Evolutionary conservation across 2,113 vertebrate species (phyloP).

Genomic region (Eudyptes chrysolophus): DNA sequence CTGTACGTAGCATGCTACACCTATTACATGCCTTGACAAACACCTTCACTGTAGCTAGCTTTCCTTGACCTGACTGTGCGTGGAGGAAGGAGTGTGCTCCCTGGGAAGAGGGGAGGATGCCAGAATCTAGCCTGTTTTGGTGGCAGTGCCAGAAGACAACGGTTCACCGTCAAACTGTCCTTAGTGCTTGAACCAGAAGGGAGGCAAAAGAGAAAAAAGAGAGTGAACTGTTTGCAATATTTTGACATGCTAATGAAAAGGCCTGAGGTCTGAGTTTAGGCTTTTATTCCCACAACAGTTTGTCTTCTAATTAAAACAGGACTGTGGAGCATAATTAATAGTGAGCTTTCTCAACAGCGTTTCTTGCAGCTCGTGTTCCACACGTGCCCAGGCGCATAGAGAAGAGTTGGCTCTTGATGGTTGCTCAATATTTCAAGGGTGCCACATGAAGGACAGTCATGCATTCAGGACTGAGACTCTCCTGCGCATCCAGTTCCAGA

Average conservation of each 20-base stretch:
- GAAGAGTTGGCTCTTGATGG: background rate
- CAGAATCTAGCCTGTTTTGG: background rate
- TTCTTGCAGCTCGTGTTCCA: background rate
- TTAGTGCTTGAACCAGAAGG: background rate
- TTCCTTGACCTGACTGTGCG: background rate
- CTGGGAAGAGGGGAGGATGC: background rate
- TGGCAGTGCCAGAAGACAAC: background rate
- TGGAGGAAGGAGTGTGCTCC: background rate
- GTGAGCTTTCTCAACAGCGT: slow-evolving; percentile 1
- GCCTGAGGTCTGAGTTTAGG: slow-evolving; percentile 44
- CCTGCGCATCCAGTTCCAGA: background rate
- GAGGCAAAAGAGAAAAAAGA: background rate
- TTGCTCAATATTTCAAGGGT: background rate
- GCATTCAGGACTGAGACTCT: background rate
- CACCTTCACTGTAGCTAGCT: background rate
- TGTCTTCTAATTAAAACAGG: slow-evolving; percentile 66
- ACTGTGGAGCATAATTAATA: slow-evolving; percentile 56
- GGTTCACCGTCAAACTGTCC: background rate
- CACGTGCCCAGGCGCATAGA: fast-evolving
- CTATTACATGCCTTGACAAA: background rate
- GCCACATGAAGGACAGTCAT: background rate
- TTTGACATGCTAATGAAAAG: slow-evolving; percentile 43
- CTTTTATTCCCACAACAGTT: slow-evolving; percentile 61
- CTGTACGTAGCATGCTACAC: fast-evolving
- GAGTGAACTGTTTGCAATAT: background rate